A percentile compares a stretch with the other conserved stretches of the same genome.
Conservation (phyloP, 2,797 vertebrate species). For the Paguma larvata region DNA sequence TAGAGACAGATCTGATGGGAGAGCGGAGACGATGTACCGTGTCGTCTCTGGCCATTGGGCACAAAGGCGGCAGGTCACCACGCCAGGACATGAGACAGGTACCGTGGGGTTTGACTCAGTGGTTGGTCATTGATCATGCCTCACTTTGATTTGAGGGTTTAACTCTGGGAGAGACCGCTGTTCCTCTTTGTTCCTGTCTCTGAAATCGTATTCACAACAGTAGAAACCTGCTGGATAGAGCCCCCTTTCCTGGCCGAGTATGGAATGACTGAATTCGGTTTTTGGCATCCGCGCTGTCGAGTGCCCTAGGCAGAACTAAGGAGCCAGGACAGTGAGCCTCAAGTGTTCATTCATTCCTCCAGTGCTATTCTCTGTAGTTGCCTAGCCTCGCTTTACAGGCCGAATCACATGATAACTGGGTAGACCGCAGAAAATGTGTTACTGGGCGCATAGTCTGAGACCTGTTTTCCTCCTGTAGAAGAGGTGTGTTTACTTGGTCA, state of each 20-base stretch:
- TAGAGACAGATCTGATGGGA: not conserved
- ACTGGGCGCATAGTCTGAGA: not conserved
- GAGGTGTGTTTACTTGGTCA: constrained; percentile 48
- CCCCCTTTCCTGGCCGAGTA: not conserved
- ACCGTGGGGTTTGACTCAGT: not conserved
- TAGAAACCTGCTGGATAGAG: not conserved
- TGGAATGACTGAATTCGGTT: not conserved
- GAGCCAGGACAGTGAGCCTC: not conserved
- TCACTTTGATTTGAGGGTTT: not conserved
- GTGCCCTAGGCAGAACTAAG: not conserved
- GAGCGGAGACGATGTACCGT: not conserved
- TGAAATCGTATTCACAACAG: not conserved
- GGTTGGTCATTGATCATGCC: not conserved
- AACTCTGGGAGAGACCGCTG: not conserved
- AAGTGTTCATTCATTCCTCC: not conserved
- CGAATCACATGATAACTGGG: not conserved
- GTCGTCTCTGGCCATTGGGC: not conserved
- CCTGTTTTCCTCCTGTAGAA: not conserved
- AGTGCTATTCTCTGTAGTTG: not conserved
- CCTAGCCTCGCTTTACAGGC: not conserved
- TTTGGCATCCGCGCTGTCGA: not conserved
- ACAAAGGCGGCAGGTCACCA: not conserved
- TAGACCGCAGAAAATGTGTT: not conserved
- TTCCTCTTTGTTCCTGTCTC: not conserved
- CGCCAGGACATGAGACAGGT: not conserved